Conservation (phyloP, 2,113 vertebrate species). For the Crotophaga sulcirostris region DNA sequence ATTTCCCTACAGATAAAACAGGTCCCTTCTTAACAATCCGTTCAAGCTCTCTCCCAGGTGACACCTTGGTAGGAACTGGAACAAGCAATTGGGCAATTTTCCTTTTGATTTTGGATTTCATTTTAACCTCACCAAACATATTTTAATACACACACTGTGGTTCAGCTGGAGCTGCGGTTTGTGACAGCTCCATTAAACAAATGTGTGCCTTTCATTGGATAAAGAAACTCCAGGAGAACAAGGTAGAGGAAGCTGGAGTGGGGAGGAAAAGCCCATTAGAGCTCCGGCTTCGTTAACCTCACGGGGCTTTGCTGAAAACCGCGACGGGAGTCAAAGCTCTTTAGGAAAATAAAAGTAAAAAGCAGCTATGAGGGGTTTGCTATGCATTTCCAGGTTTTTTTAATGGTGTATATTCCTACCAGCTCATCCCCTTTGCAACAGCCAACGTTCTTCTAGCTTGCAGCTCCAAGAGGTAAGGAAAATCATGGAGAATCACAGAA, state of each 20-base stretch:
- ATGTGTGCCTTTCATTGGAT: not conserved
- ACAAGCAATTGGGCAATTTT: constrained; percentile 3
- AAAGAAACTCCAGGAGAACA: not conserved
- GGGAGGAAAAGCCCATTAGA: not conserved
- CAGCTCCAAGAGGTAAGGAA: not conserved
- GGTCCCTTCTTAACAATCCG: constrained; percentile 14
- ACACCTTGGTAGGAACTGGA: not conserved
- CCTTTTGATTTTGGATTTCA: constrained; percentile 37
- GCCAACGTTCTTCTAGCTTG: not conserved
- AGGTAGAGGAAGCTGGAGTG: not conserved
- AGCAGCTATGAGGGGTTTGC: not conserved
- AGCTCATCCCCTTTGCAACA: not conserved
- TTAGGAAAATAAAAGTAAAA: not conserved
- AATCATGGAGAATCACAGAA: not conserved
- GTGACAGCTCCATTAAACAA: not conserved
- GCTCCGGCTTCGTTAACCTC: not conserved
- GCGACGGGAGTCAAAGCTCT: not conserved
- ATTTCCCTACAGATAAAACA: not conserved
- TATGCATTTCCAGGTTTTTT: not conserved
- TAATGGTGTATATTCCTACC: not conserved
- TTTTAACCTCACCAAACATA: not conserved
- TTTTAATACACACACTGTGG: not conserved
- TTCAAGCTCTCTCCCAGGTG: not conserved
- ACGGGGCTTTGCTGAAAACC: not conserved
- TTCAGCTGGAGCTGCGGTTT: not conserved